These are phyloP conservation scores for Capitella teleta DNA, from an alignment of 1,140 invertebrate species.

Conservation along the genomic window DNA sequence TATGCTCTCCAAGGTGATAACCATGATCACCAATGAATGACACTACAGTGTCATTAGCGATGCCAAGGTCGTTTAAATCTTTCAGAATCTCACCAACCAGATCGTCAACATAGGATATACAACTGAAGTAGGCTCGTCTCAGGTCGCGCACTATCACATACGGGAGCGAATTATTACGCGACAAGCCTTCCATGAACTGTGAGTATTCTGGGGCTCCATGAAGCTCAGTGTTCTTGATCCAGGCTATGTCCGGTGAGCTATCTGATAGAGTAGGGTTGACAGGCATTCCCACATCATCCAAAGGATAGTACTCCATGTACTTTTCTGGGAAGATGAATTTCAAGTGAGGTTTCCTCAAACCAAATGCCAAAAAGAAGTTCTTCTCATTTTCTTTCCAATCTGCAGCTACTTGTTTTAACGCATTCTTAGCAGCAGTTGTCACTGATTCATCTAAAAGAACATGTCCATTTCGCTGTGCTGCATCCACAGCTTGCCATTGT, in stretches of 20 bases:
- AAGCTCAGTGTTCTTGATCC: not conserved
- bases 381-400: no score
- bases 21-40: no score
- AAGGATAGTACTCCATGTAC: not conserved
- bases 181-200: no score
- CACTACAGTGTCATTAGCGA: slow-evolving; percentile 15
- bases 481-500: no score
- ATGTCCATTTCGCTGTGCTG: no score
- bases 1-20: slow-evolving; percentile 17
- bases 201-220: not conserved
- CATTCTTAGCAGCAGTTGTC: no score
- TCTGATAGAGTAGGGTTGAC: not conserved
- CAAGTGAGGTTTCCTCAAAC: not conserved
- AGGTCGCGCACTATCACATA: not conserved
- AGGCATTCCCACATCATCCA: not conserved
- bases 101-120: not conserved
- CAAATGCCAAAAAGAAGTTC: not conserved
- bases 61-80: slow-evolving; percentile 13
- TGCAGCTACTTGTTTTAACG: no score
- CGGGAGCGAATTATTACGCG: no score
- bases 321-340: not conserved
- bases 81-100: no score
- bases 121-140: not conserved
- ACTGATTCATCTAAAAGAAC: no score
- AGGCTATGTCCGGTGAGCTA: not conserved